A percentile compares a stretch with the other conserved stretches of the same genome.
Evolutionary conservation across 2,797 vertebrate species (phyloP).

Genomic region (Petrocephalus schoutedeni): DNA sequence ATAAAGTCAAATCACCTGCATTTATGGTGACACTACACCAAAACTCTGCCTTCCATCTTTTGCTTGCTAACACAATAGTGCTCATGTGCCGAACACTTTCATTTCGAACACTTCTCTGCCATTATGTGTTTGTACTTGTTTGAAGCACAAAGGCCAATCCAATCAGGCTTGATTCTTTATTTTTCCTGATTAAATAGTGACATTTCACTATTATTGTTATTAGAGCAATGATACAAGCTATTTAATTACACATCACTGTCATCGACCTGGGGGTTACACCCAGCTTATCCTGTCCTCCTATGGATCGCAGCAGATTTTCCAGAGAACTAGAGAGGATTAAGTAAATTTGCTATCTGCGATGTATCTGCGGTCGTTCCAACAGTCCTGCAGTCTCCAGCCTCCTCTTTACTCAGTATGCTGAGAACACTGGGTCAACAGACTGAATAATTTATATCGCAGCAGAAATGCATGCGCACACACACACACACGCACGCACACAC

Average conservation of each 20-base stretch:
- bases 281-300: not conserved
- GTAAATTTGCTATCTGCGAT: not conserved
- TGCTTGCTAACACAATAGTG: not conserved
- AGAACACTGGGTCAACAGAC: conserved; percentile 66
- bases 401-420: conserved; percentile 63
- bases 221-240: not conserved
- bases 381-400: conserved; percentile 53
- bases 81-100: not conserved
- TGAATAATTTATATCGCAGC: conserved; percentile 67
- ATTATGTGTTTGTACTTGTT: not conserved
- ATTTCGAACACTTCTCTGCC: not conserved
- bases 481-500: not conserved
- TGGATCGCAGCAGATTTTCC: not conserved
- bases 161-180: too few species aligned
- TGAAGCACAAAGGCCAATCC: not conserved
- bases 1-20: not conserved
- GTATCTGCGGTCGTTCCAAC: not conserved
- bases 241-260: conserved; percentile 5
- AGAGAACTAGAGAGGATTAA: conserved; percentile 10
- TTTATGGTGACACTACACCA: not conserved
- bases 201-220: not conserved
- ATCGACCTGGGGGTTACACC: not conserved
- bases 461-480: conserved; percentile 35
- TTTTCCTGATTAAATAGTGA: not conserved
- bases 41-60: not conserved